phyloP scores from a whole-genome alignment of 2,113 vertebrate species.

The Bettongia penicillata region DNA sequence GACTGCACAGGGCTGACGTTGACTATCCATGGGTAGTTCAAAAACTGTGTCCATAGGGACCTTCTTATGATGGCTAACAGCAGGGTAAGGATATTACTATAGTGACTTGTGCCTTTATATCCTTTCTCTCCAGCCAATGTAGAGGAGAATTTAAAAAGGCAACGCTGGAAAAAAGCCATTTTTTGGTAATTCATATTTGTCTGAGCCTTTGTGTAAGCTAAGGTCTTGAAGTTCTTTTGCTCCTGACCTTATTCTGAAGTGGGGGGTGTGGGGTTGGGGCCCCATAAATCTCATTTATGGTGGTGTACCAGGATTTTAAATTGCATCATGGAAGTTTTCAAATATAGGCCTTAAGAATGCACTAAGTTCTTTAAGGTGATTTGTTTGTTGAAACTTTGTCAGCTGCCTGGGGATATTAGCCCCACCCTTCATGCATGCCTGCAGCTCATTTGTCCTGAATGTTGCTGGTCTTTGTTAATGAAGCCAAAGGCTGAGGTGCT shows the following conservation, averaged over 20 bases:
- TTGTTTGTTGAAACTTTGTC: constrained; percentile 63
- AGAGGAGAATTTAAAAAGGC: constrained; percentile 50
- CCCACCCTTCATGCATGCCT: not conserved
- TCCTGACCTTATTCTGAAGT: constrained; percentile 49
- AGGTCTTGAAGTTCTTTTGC: constrained; percentile 63
- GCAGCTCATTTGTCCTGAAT: not conserved
- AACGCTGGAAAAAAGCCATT: constrained; percentile 41
- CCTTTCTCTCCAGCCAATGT: constrained; percentile 64
- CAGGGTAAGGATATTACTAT: constrained; percentile 21
- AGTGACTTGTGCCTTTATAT: constrained; percentile 49
- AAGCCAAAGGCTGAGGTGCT: not conserved
- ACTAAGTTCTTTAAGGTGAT: constrained; percentile 31
- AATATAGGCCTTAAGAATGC: constrained; percentile 3
- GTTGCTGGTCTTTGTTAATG: not conserved
- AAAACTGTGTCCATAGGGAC: constrained; percentile 44
- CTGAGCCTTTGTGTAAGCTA: constrained; percentile 54
- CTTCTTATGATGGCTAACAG: constrained; percentile 36
- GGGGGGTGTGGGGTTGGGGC: not conserved
- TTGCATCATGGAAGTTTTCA: constrained; percentile 37
- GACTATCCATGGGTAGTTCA: constrained; percentile 46
- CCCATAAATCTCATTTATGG: constrained; percentile 33
- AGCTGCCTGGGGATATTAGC: constrained; percentile 26
- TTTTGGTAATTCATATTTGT: constrained; percentile 64
- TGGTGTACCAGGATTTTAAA: constrained; percentile 18
- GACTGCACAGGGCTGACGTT: constrained; percentile 42